A percentile compares a stretch with the other conserved stretches of the same genome.
Conservation (phyloP, 2,113 vertebrate species). For the Dipodomys spectabilis region DNA sequence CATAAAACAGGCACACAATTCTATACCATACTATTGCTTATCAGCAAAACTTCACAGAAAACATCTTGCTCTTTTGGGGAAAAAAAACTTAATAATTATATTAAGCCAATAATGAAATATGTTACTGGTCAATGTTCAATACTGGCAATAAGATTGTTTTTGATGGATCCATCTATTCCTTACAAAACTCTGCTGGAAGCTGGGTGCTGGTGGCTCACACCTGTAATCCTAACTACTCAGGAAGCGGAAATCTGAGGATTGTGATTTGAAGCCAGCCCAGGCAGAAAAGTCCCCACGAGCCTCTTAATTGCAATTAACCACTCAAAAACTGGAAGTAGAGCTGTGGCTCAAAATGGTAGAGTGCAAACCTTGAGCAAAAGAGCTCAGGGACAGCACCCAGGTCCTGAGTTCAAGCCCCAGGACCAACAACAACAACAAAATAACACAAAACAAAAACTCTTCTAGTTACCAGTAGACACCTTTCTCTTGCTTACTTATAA, state of each 20-base stretch:
- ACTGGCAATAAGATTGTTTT: slow-evolving; percentile 18
- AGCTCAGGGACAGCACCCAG: no score
- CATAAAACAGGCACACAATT: slow-evolving; percentile 45
- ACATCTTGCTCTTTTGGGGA: slow-evolving; percentile 44
- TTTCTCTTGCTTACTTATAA: slow-evolving; percentile 48
- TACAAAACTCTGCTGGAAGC: neutral
- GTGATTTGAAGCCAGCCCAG: no score
- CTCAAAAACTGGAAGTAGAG: no score
- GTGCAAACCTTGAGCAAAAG: no score
- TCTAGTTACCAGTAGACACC: slow-evolving; percentile 56
- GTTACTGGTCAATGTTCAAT: slow-evolving; percentile 13
- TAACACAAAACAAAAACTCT: neutral
- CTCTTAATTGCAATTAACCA: no score
- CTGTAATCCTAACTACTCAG: no score
- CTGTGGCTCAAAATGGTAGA: no score
- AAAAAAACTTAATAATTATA: slow-evolving; percentile 50
- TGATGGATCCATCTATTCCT: slow-evolving; percentile 22
- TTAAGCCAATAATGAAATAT: slow-evolving; percentile 58
- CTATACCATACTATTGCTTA: slow-evolving; percentile 40
- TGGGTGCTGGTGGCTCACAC: no score
- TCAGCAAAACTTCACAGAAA: slow-evolving; percentile 29
- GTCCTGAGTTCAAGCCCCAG: no score
- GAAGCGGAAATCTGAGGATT: no score
- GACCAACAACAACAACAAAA: no score
- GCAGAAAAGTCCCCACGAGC: no score